Evolutionary conservation across 2,888 invertebrate species (phyloP), one percentile per base, ranked within the genome.

Genomic region (Caenorhabditis wallacei): DNA sequence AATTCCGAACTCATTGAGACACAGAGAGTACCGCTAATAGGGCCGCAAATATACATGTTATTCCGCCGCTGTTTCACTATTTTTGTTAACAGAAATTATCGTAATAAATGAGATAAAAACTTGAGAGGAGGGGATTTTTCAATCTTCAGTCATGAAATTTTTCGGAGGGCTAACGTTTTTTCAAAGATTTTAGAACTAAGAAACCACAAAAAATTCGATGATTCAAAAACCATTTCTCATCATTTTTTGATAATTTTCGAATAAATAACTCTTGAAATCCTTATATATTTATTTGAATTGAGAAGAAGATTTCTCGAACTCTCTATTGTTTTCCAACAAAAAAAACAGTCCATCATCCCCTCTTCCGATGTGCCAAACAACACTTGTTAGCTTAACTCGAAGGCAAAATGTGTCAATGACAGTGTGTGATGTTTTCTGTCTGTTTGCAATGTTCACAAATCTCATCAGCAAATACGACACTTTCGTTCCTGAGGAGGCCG

Each of bases 381-480:
- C 48, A 63, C 63, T 63, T 64, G 64, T 64, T 64, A 64, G 51
- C 51, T 35, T 35, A 35, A 51, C 57, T 30, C 30, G 10, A 40
- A 11, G 40, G 4, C 3, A 8, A 51, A 71, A 71, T 61, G 61
- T 63, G 72, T 63, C 72, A 71, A 71, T 61, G 71, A 61, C 61
- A 61, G 35, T 72, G 63, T 63, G 35, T 71, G 46, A 71, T 61
- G 71, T 71, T 71, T 51, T 59, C 46, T 71, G 63, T 59, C 46
- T 71, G 63, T 72, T 51, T 54, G 56, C 64, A 16, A 61, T 64
- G 35, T 51, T 35, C 61, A 16, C 30, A 72, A 30, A 63, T 63
- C 72, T 63, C 54, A 54, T 53, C 35, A 30, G 16, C 63, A 72
- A 72, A 72, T 35, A 71, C 20, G 37, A 37, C 18, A 24, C 30